Evolutionary conservation across 2,888 invertebrate species (phyloP), one percentile per base, ranked within the genome.

Genomic region (Cryptocephalus primarius): DNA sequence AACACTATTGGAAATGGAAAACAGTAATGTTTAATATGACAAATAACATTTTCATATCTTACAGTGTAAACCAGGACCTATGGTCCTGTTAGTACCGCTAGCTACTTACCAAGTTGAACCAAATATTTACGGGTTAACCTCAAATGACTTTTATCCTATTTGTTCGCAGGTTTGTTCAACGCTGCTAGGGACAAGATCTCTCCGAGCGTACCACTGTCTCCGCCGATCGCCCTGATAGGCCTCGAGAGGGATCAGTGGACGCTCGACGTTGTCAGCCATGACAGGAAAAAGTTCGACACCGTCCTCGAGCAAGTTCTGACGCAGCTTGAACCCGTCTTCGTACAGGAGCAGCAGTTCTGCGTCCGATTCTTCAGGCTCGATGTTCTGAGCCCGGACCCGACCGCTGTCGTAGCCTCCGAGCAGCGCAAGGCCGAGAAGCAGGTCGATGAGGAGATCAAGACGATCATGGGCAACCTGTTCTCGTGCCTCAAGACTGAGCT

Each of bases 321-420:
- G 11, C 85, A 92, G 64, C 75, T 96, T 53, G 93, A 94, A 66
- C 88, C 88, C 4, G 83, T 93, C 46, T 94, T 95, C 65, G 76
- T 94, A 54, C 87, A 89, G 22, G 97, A 97, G 68, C 95, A 96
- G 72, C 86, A 91, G 56, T 97, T 97, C 71, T 95, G 94, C 67
- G 82, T 88, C 12, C 78, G 82, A 50, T 97, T 96, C 73, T 92
- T 97, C 67, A 84, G 90, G 70, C 61, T 71, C 43, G 70, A 72
- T 54, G 68, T 76, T 55, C 61, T 76, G 48, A 78, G 76, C 61
- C 63, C 78, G 42, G 79, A 79, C 58, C 74, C 74, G 22, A 54
- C 55, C 4, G 64, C 63, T 38, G 60, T 61, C 44, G 55, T 60
- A 39, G 64, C 65, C 39, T 55, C 64, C 34, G 55, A 67, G 1